Evolutionary conservation across 2,113 vertebrate genomes (phyloP), one percentile per base, ranked within the genome.

Genomic region (Ophthalmotilapia sp.): DNA sequence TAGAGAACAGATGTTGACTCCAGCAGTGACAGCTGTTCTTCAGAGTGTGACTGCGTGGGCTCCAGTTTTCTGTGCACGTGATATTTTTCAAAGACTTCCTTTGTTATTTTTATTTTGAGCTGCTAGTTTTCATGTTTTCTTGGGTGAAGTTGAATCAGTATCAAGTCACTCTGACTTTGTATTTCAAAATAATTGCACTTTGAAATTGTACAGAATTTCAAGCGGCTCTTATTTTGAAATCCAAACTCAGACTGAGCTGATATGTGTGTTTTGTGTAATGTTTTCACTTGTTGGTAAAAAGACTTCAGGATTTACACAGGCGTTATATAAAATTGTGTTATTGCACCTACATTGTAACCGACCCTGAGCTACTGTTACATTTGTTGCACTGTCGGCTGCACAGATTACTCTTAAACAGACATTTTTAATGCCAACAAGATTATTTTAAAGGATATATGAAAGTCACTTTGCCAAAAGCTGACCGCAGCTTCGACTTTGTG

Each of bases 321-420:
- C 1, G 7, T 15, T 15, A 56, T 14, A 29, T 29, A 56, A 14
- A 0, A 56, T 29, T 26, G 54, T 0, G 54, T 56, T 26, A 55
- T 55, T 55, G 54, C 23, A 26, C 6, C 12, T 5, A 56, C 54
- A 56, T 56, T 5, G 7, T 8, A 26, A 56, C 12, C 6, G 3
- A 14, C 54, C 54, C 54, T 3, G 21, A 26, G 0, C 23, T 56
- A 14, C 12, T 8, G 54, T 3, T 14, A 56, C 23, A 56, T 56
- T 56, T 2, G 23, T 56, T 14, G 54, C 54, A 2, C 54, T 14
- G 23, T 56, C 23, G 5, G 54, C 23, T 3, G 55, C 55, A 26
- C 55, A 29, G 23, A 56, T 56, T 58, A 51, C 47, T 51, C 47
- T 51, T 51, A 51, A 19, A 49, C 15, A 19, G 5, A 49, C 17